Percentiles rank a stretch among this genome's conserved stretches.
phyloP scores from a whole-genome alignment of 2,888 invertebrate species.

The Embidobia sp. region DNA sequence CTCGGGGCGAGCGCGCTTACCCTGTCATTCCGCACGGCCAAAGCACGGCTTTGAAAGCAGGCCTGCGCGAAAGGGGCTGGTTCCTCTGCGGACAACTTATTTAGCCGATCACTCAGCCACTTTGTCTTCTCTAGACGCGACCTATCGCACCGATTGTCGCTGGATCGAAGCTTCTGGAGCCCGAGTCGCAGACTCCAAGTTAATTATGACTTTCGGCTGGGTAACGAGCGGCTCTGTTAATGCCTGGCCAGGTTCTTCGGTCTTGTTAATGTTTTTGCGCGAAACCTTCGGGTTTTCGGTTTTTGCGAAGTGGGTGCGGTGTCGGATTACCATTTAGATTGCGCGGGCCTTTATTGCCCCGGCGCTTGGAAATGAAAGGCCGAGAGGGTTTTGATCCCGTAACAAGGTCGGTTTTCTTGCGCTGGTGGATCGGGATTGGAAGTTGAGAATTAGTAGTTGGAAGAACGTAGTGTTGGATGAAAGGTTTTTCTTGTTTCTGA shows the following conservation, averaged over 20 bases:
- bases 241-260: constrained; percentile 51
- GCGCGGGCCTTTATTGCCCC: constrained; percentile 65
- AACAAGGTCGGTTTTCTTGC: constrained; percentile 14
- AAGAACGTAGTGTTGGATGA: no score
- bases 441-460: no score
- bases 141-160: no score
- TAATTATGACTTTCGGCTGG: constrained; percentile 79
- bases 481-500: no score
- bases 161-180: no score
- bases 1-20: constrained; percentile 47
- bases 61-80: constrained; percentile 20
- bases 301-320: constrained; percentile 79
- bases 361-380: constrained; percentile 18
- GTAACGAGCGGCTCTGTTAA: constrained; percentile 75
- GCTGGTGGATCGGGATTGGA: no score
- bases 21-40: constrained; percentile 39
- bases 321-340: constrained; percentile 81
- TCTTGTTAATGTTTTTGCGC: constrained; percentile 75
- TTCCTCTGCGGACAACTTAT: constrained; percentile 34
- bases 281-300: constrained; percentile 73
- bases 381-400: not conserved
- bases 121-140: no score
- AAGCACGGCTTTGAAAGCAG: constrained; percentile 41
- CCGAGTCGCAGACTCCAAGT: no score
- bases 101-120: no score